These are phyloP conservation scores for Coleophora deauratella DNA, from an alignment of 2,888 invertebrate genomes.

Conservation along the genomic window DNA sequence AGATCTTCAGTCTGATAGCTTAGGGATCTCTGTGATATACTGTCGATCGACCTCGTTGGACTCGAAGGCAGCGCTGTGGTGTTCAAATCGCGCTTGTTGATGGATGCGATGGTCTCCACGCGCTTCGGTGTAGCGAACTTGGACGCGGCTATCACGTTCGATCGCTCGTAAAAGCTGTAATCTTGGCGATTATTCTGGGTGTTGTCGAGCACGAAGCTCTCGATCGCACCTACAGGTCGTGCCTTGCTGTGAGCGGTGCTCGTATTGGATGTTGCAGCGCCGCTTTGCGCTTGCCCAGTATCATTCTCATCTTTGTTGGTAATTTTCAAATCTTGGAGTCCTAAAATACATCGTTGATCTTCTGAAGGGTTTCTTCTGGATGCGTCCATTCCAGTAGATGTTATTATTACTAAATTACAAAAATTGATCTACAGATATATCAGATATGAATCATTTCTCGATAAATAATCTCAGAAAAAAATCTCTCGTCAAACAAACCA, in stretches of 20 bases:
- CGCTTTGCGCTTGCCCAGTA: slow-evolving; percentile 68
- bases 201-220: slow-evolving; percentile 77
- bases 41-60: slow-evolving; percentile 76
- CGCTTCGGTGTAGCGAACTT: slow-evolving; percentile 86
- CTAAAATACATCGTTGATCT: slow-evolving; percentile 62
- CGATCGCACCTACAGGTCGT: slow-evolving; percentile 77
- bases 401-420: no score
- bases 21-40: slow-evolving; percentile 75
- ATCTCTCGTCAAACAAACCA: slow-evolving; percentile 27
- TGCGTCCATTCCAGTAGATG: slow-evolving; percentile 57
- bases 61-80: slow-evolving; percentile 60
- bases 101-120: slow-evolving; percentile 76
- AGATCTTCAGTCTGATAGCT: slow-evolving; percentile 64
- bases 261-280: slow-evolving; percentile 48
- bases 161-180: slow-evolving; percentile 77
- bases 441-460: slow-evolving; percentile 40
- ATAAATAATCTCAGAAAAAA: slow-evolving; percentile 24
- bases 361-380: slow-evolving; percentile 56
- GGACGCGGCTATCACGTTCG: slow-evolving; percentile 83
- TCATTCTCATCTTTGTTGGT: slow-evolving; percentile 65
- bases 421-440: background rate
- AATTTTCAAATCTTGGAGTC: slow-evolving; percentile 69
- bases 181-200: slow-evolving; percentile 60
- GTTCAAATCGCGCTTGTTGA: slow-evolving; percentile 57
- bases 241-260: slow-evolving; percentile 53